Percentiles rank a stretch among this genome's conserved stretches.
Evolutionary conservation across 64 coral and sea anemone species (phyloP).

Genomic region (Trachythela sp.): DNA sequence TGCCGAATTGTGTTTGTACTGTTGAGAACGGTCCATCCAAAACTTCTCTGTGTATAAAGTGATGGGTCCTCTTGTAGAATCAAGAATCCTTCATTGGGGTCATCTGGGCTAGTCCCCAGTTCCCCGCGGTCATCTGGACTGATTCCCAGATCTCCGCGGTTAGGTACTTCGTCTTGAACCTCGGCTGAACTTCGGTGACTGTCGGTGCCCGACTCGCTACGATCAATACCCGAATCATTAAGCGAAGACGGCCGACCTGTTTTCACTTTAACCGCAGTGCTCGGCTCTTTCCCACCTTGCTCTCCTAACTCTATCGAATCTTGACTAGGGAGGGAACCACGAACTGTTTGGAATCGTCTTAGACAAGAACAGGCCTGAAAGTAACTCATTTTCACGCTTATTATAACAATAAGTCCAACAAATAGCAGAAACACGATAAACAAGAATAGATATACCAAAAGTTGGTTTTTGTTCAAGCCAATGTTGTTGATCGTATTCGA

Average conservation of each 20-base stretch:
- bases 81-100: not conserved
- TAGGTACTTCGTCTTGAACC: not conserved
- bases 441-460: not conserved
- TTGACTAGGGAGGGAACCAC: not conserved
- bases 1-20: not conserved
- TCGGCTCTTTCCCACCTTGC: not conserved
- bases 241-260: not conserved
- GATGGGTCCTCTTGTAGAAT: not conserved
- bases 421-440: not conserved
- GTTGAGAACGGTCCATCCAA: not conserved
- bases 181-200: not conserved
- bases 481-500: not conserved
- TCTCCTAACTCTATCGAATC: not conserved
- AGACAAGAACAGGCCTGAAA: not conserved
- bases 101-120: not conserved
- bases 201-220: not conserved
- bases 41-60: not conserved
- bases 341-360: not conserved
- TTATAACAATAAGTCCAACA: not conserved
- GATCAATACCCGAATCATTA: slow-evolving; percentile 14
- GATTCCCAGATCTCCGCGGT: not conserved
- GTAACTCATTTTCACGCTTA: not conserved
- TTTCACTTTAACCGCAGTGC: not conserved
- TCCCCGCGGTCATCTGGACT: not conserved
- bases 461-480: not conserved